These are phyloP conservation scores for Lysiphlebus fabarum DNA, from an alignment of 1,140 invertebrate species.

Conservation along the genomic window DNA sequence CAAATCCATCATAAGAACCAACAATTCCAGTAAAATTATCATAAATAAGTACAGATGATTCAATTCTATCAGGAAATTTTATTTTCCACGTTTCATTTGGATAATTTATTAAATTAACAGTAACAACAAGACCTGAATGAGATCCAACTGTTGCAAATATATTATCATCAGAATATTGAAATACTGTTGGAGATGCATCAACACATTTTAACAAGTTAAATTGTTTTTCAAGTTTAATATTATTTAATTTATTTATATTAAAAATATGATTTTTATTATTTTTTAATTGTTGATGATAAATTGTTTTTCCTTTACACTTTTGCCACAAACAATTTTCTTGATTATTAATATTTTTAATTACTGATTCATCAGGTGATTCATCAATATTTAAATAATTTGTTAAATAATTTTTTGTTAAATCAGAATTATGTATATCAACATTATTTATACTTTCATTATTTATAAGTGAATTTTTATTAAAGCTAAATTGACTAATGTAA, in stretches of 20 bases:
- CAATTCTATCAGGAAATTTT: conserved; percentile 56
- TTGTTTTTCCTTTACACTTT: conserved; percentile 46
- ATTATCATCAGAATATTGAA: conserved; percentile 39
- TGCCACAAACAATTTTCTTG: conserved; percentile 35
- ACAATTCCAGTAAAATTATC: conserved; percentile 44
- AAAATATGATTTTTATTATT: too few relatives aligned
- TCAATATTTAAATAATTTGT: not conserved
- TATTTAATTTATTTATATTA: too few relatives aligned
- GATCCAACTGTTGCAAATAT: conserved; percentile 56
- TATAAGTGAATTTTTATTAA: not conserved
- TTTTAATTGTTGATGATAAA: not conserved
- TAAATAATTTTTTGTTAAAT: not conserved
- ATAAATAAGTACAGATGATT: conserved; percentile 54
- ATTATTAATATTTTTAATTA: conserved; percentile 1
- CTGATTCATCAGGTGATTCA: not conserved
- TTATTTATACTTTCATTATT: conserved; percentile 16
- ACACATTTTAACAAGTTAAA: conserved; percentile 70
- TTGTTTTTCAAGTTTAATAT: conserved; percentile 33
- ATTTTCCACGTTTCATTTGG: conserved; percentile 40
- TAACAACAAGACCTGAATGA: conserved; percentile 60
- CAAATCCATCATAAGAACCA: conserved; percentile 64
- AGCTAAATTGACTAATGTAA: conserved; percentile 32
- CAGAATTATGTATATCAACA: not conserved
- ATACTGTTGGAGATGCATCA: conserved; percentile 65
- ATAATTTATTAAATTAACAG: conserved; percentile 48